Evolutionary conservation across 2,113 vertebrate species (phyloP).

Genomic region (Maccullochella peelii): DNA sequence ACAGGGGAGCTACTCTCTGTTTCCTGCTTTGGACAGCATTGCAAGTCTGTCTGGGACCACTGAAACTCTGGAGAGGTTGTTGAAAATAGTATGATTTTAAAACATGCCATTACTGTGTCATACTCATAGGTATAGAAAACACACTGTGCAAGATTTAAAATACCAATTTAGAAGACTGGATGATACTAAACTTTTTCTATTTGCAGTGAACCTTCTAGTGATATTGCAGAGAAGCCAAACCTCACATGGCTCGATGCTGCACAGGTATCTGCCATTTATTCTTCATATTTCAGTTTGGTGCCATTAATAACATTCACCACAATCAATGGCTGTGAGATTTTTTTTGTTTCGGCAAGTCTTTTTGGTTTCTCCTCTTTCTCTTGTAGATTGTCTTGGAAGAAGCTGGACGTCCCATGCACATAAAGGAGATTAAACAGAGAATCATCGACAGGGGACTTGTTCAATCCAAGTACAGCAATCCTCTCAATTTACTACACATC

Average conservation of each 20-base stretch:
- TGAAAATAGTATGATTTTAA: not conserved
- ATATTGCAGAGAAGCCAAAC: conserved; percentile 86
- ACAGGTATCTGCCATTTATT: conserved; percentile 75
- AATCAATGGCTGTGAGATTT: not conserved
- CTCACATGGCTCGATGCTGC: conserved; percentile 89
- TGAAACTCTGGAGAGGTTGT: conserved; percentile 84
- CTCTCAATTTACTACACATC: not conserved
- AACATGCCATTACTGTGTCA: not conserved
- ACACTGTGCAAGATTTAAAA: not conserved
- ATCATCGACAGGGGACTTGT: conserved; percentile 87
- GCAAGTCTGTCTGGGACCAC: conserved; percentile 80
- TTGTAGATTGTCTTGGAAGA: conserved; percentile 86
- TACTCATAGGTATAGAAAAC: no score
- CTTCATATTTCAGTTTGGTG: not conserved
- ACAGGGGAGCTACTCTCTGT: conserved; percentile 86
- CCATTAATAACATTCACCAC: not conserved
- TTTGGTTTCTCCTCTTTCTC: not conserved
- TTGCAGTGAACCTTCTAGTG: conserved; percentile 80
- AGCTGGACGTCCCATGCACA: conserved; percentile 87
- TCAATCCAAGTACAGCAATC: conserved; percentile 84
- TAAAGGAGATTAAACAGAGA: conserved; percentile 88
- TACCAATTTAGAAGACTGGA: not conserved
- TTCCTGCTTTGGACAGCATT: conserved; percentile 86
- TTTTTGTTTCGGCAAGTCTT: not conserved
- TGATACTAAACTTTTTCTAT: conserved; percentile 10